phyloP scores from a whole-genome alignment of 2,888 invertebrate species.

The Epinotia ramella region DNA sequence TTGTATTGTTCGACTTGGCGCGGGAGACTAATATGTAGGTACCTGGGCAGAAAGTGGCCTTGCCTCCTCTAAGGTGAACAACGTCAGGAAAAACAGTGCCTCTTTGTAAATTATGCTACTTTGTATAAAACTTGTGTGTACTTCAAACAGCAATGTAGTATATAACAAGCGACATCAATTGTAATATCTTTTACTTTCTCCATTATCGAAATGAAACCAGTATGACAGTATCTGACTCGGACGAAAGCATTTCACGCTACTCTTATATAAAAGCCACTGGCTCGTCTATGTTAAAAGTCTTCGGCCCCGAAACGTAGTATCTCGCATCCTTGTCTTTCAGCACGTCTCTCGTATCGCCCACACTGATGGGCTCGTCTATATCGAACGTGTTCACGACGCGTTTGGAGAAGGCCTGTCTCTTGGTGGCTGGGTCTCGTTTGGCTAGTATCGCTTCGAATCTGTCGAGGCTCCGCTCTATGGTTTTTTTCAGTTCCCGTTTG shows the following conservation, averaged over 20 bases:
- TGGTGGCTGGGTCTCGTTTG: constrained; percentile 52
- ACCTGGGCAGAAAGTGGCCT: not conserved
- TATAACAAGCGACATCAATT: not conserved
- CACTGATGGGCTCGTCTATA: constrained; percentile 80
- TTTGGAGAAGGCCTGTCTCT: constrained; percentile 50
- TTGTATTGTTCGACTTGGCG: no score
- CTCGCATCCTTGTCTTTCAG: constrained; percentile 51
- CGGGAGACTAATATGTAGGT: no score
- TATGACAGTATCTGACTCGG: not conserved
- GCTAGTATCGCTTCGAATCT: constrained; percentile 72
- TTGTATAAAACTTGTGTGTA: not conserved
- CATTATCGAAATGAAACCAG: not conserved
- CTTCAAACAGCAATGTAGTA: not conserved
- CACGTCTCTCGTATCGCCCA: constrained; percentile 10
- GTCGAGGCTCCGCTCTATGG: constrained; percentile 81
- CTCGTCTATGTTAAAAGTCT: constrained; percentile 85
- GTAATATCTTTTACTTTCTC: not conserved
- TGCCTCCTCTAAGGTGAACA: no score
- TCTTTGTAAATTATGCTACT: no score
- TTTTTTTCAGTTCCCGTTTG: constrained; percentile 62
- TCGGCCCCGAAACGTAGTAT: constrained; percentile 76
- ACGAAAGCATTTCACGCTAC: not conserved
- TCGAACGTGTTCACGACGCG: constrained; percentile 69
- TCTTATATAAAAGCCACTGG: constrained; percentile 67
- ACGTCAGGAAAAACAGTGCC: no score